Evolutionary conservation across 1,140 invertebrate genomes (phyloP), one percentile per base, ranked within the genome.

Genomic region (Leptonema lineaticorne): DNA sequence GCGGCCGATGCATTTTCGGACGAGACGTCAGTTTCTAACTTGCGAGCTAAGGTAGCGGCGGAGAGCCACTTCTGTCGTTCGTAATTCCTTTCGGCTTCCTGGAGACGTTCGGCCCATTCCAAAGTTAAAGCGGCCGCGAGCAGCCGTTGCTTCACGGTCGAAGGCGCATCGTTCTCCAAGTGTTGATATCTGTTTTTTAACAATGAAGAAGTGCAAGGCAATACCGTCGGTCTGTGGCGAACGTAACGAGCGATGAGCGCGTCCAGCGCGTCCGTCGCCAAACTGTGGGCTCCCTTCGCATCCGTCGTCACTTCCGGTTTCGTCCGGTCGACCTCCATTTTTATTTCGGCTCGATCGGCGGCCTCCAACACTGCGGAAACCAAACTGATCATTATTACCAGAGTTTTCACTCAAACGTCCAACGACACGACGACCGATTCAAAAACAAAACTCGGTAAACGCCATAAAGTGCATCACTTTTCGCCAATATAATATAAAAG

Each of bases 351-450:
- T 45, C n/a, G 18, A 20, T 33, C 70, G 8, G 45, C 63, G 11
- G 66, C 63, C 60, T 72, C 53, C 8, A 72, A 22, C 58, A 72
- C 68, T 24, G 65, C 68, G 20, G 67, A 72, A 22, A 72, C 28
- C 1, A 72, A 46, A 72, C 71, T 64, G 68, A 72, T 72, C 33
- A n/a, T n/a, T n/a, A n/a, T n/a, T n/a, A n/a, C n/a, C n/a, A n/a
- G n/a, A n/a, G n/a, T n/a, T n/a, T n/a, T n/a, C n/a, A n/a, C n/a
- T 53, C 63, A 45, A 22, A 22, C 2, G 4, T 53, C 9, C 18
- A n/a, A n/a, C 45, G 16, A 16, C 11, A 5, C 16, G 6, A 8
- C 30, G 11, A 33, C 30, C 5, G 11, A 26, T 53, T 53, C 22
- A 11, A 41, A 41, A 53, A 53, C 50, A 53, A 7, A 45, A n/a